Conservation (phyloP, 2,797 vertebrate genomes). For the Dicrostonyx torquatus region DNA sequence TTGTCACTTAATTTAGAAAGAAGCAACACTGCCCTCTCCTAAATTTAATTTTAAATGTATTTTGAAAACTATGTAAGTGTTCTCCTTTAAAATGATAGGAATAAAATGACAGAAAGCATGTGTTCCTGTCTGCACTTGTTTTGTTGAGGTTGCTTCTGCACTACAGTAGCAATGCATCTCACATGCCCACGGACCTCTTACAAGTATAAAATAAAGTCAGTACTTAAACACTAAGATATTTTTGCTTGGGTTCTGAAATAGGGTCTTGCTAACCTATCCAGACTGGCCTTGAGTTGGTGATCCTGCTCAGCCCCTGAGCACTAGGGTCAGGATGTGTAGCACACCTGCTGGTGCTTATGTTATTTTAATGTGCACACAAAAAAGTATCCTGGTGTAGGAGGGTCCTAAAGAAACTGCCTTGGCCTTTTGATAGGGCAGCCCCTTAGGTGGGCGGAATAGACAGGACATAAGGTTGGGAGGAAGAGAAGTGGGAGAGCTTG, state of each 20-base stretch:
- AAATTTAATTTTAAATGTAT: constrained; percentile 31
- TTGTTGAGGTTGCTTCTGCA: not conserved
- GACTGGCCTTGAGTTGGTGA: not conserved
- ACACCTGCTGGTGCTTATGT: not conserved
- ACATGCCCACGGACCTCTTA: not conserved
- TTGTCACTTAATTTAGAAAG: not conserved
- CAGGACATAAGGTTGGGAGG: too few relatives aligned
- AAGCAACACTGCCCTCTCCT: not conserved
- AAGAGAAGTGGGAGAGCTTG: too few relatives aligned
- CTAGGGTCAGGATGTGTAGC: not conserved
- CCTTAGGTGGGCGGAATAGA: too few relatives aligned
- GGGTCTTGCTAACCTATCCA: not conserved
- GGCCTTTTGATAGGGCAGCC: too few relatives aligned
- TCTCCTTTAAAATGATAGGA: constrained; percentile 11
- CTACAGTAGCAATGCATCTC: not conserved
- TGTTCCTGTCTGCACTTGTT: not conserved
- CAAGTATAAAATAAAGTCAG: not conserved
- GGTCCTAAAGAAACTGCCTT: too few relatives aligned
- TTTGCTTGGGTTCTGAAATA: not conserved
- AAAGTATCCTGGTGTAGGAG: too few relatives aligned
- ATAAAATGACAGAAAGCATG: not conserved
- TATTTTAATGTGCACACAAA: not conserved
- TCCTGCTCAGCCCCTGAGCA: not conserved
- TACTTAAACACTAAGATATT: not conserved
- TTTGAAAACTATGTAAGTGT: constrained; percentile 19